Conservation (phyloP, 2,888 invertebrate species). For the Meiosimyza platycephala region DNA sequence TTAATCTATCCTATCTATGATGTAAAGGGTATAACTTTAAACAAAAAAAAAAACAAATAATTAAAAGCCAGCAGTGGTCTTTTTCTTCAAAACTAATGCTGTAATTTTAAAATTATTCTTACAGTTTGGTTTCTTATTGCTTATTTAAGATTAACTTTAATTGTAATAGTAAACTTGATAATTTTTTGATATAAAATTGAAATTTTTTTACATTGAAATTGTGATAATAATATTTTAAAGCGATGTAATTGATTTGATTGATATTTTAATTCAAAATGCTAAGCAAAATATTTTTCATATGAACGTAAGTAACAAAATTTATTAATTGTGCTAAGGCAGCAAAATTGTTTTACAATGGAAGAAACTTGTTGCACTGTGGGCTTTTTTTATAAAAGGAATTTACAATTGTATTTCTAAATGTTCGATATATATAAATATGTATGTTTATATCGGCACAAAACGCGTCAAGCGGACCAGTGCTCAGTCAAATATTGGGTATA, state of each 20-base stretch:
- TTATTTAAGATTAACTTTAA: neutral
- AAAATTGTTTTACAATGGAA: slow-evolving; percentile 23
- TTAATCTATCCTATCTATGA: slow-evolving; percentile 14
- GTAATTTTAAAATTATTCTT: neutral
- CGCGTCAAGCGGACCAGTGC: too few species aligned
- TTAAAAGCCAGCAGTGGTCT: slow-evolving; percentile 25
- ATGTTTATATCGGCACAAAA: neutral
- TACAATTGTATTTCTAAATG: neutral
- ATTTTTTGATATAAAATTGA: too few species aligned
- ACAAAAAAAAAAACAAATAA: neutral
- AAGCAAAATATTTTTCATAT: neutral
- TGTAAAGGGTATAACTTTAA: slow-evolving; percentile 15
- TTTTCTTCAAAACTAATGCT: neutral
- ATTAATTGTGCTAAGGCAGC: slow-evolving; percentile 21
- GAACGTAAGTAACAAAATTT: neutral
- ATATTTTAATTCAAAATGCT: neutral
- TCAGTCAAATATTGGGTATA: too few species aligned
- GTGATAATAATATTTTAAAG: neutral
- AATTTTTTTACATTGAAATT: too few species aligned
- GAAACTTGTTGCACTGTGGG: slow-evolving; percentile 1
- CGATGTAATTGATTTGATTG: slow-evolving; percentile 11
- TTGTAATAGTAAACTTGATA: too few species aligned
- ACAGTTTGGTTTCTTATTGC: slow-evolving; percentile 27
- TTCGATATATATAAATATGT: neutral
- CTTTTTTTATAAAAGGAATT: neutral